phyloP scores from a whole-genome alignment of 2,113 vertebrate genomes.

The Grus americana region DNA sequence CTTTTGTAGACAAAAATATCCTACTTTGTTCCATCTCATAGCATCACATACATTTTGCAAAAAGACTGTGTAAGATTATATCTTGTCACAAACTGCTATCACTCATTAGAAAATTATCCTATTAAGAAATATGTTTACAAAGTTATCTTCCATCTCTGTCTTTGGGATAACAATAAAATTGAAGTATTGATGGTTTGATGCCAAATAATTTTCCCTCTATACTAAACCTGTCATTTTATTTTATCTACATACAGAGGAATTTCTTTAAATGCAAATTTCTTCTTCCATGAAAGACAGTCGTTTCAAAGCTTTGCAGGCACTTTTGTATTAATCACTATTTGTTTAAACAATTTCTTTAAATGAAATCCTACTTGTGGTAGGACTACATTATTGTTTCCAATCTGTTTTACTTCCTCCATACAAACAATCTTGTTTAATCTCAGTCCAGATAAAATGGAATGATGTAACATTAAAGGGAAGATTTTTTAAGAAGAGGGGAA shows the following conservation, averaged over 20 bases:
- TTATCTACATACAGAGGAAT: neutral
- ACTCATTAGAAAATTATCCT: neutral
- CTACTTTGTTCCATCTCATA: neutral
- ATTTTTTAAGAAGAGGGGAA: neutral
- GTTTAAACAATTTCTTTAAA: neutral
- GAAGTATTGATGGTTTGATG: neutral
- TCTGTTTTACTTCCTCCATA: neutral
- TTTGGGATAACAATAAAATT: slow-evolving; percentile 10
- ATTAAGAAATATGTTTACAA: neutral
- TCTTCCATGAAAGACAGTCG: neutral
- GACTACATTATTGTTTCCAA: neutral
- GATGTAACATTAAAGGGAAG: neutral
- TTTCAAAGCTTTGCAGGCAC: neutral
- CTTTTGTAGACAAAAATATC: neutral
- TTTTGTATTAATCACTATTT: neutral
- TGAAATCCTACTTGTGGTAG: neutral
- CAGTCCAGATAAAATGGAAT: neutral
- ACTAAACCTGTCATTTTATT: neutral
- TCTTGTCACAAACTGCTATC: neutral
- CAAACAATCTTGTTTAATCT: neutral
- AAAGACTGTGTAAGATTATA: neutral
- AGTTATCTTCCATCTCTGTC: slow-evolving; percentile 6
- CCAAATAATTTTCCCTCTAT: neutral
- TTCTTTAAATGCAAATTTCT: slow-evolving; percentile 25
- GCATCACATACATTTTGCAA: neutral